A percentile compares a stretch with the other conserved stretches of the same genome.
These are phyloP conservation scores for Chamaea fasciata DNA, from an alignment of 2,113 vertebrate species.

Conservation along the genomic window DNA sequence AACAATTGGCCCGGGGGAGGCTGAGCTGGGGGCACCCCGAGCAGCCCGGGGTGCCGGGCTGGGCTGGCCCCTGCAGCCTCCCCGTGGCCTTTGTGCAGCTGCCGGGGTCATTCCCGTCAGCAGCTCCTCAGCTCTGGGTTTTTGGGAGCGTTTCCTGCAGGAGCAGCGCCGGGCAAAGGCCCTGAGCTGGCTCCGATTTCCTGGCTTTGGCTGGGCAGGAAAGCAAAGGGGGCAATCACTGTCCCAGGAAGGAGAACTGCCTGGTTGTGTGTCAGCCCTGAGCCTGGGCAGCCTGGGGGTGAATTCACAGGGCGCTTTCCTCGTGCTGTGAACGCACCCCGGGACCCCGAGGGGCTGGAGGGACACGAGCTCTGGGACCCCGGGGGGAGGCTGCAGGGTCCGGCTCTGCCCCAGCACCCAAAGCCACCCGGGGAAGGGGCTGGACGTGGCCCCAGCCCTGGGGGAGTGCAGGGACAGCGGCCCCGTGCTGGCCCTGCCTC, in stretches of 20 bases:
- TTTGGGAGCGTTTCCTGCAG: background rate
- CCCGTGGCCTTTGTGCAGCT: background rate
- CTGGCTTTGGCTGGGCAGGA: background rate
- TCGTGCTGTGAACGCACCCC: fast-evolving
- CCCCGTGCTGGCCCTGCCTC: no score
- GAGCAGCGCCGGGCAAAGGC: fast-evolving
- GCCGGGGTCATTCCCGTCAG: background rate
- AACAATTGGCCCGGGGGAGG: background rate
- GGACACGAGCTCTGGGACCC: background rate
- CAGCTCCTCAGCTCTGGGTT: fast-evolving
- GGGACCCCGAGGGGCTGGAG: fast-evolving
- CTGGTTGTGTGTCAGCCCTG: background rate
- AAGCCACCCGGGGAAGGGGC: background rate
- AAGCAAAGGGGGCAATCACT: background rate
- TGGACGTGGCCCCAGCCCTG: background rate
- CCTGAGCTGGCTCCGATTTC: background rate
- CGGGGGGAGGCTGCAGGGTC: background rate
- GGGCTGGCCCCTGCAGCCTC: background rate
- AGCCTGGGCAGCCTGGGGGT: background rate
- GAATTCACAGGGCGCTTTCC: fast-evolving
- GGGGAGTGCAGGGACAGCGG: background rate
- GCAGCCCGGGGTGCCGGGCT: background rate
- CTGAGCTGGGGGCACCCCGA: background rate
- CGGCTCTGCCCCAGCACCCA: background rate
- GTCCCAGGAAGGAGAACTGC: background rate